These are phyloP conservation scores for Grus americana DNA, from an alignment of 2,113 vertebrate genomes.

Conservation along the genomic window DNA sequence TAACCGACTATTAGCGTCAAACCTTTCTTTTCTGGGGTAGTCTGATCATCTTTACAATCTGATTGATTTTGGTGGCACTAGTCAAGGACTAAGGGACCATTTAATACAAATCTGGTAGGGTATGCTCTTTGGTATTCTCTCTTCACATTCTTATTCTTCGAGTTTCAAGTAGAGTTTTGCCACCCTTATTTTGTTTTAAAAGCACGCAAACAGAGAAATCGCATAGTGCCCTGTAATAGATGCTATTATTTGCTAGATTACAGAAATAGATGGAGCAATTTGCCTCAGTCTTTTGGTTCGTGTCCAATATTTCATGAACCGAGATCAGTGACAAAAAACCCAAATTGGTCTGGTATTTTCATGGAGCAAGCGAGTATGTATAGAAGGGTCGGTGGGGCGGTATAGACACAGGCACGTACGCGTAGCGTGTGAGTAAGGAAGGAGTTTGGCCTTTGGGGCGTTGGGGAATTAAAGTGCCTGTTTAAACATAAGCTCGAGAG, in stretches of 20 bases:
- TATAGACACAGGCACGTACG: accelerated
- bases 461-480: neutral
- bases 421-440: accelerated
- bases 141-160: accelerated
- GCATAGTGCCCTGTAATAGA: neutral
- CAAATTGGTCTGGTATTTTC: accelerated
- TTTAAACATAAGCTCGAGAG: neutral
- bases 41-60: accelerated
- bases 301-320: neutral
- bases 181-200: neutral
- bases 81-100: accelerated
- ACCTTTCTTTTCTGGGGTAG: neutral
- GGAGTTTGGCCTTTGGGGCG: neutral
- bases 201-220: neutral
- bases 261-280: neutral
- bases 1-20: neutral
- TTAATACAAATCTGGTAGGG: neutral
- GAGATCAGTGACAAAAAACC: neutral
- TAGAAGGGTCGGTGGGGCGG: accelerated
- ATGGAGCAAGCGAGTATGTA: accelerated
- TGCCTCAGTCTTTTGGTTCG: neutral
- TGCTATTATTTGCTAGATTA: neutral
- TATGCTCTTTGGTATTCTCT: accelerated
- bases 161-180: neutral
- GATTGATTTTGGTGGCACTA: neutral